These are phyloP conservation scores for Chymomyza costata DNA, from an alignment of 1,140 invertebrate genomes.

Conservation along the genomic window DNA sequence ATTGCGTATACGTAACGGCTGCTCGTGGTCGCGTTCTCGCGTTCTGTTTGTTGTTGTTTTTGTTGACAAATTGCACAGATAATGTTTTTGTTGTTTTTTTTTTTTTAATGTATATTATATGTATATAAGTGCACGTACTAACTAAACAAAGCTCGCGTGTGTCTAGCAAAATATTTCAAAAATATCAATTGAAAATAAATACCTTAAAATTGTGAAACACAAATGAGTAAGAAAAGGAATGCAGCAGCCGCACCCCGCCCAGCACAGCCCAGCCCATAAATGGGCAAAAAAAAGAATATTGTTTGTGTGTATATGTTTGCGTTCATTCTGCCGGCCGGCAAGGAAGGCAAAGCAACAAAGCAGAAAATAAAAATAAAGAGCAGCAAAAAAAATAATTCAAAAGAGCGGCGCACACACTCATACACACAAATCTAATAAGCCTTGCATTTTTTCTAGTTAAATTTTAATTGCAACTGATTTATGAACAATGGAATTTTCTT, in stretches of 20 bases:
- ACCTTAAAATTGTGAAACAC: too few relatives aligned
- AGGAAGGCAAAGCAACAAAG: too few relatives aligned
- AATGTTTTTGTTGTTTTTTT: conserved; percentile 12
- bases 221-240: neutral
- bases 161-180: too few relatives aligned
- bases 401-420: too few relatives aligned
- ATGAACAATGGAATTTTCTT: conserved; percentile 57
- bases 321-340: too few relatives aligned
- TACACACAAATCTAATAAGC: conserved; percentile 68
- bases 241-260: neutral
- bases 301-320: conserved; percentile 8
- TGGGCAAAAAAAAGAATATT: neutral
- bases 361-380: too few relatives aligned
- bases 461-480: conserved; percentile 71
- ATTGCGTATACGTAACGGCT: conserved; percentile 44
- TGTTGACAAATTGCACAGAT: too few relatives aligned
- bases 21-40: neutral
- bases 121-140: too few relatives aligned
- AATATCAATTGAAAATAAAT: too few relatives aligned
- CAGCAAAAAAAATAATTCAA: too few relatives aligned
- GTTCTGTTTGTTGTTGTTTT: conserved; percentile 8
- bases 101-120: too few relatives aligned
- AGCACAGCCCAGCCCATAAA: neutral
- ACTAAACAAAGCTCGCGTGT: too few relatives aligned
- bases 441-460: conserved; percentile 61